Conservation (phyloP, 2,888 invertebrate species). For the Thymelicus lineola region DNA sequence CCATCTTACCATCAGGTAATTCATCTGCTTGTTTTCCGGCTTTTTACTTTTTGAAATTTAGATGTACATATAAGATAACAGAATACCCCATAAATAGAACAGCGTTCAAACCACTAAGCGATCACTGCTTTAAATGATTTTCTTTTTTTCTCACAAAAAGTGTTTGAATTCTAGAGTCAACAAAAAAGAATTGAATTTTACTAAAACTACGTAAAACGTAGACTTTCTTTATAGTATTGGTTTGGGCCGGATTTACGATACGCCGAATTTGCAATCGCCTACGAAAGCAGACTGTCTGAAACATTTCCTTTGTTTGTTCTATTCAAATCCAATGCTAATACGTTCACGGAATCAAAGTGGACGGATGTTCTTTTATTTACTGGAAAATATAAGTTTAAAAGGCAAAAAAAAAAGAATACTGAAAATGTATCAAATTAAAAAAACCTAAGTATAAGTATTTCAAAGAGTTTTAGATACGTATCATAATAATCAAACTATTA, state of each 20-base stretch:
- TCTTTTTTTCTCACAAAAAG: too few relatives aligned
- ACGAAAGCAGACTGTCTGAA: conserved; percentile 82
- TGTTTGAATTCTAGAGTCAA: background rate
- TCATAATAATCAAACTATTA: too few relatives aligned
- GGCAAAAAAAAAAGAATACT: conserved; percentile 15
- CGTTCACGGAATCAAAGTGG: conserved; percentile 81
- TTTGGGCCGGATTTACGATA: conserved; percentile 64
- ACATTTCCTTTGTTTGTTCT: conserved; percentile 83
- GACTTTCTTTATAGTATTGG: conserved; percentile 7
- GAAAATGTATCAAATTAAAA: too few relatives aligned
- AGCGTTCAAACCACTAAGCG: too few relatives aligned
- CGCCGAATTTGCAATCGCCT: conserved; percentile 82
- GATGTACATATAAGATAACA: too few relatives aligned
- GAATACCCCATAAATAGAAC: too few relatives aligned
- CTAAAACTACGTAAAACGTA: background rate
- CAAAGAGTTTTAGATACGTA: too few relatives aligned
- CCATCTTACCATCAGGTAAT: too few relatives aligned
- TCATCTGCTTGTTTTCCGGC: too few relatives aligned
- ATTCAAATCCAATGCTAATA: conserved; percentile 84
- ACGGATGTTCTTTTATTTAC: conserved; percentile 77
- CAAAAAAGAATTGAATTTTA: conserved; percentile 1
- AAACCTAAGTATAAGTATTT: too few relatives aligned
- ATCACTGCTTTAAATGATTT: too few relatives aligned
- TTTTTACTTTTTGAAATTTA: too few relatives aligned
- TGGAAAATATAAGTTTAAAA: conserved; percentile 68